These are phyloP conservation scores for Helicoverpa zea DNA, from an alignment of 1,140 invertebrate species.

Conservation along the genomic window DNA sequence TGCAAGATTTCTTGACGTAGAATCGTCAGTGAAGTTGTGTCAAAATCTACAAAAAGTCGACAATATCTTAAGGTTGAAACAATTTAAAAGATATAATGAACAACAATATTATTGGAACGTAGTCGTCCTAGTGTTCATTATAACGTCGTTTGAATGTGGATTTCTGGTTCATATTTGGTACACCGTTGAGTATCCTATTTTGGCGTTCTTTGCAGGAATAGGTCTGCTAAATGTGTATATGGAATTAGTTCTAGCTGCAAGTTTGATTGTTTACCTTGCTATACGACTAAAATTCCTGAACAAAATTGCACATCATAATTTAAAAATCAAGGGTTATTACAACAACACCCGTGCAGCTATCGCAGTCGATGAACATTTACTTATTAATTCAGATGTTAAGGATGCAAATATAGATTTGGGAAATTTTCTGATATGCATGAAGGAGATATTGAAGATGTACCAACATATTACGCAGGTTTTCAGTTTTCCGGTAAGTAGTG, in stretches of 20 bases:
- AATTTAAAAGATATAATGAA: conserved; percentile 6
- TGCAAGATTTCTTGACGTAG: neutral
- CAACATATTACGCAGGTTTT: conserved; percentile 23
- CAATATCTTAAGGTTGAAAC: neutral
- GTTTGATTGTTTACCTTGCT: conserved; percentile 27
- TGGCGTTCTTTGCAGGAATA: conserved; percentile 20
- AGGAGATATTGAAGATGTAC: conserved; percentile 15
- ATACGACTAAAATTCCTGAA: conserved; percentile 33
- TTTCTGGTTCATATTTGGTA: neutral
- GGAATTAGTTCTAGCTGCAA: conserved; percentile 32
- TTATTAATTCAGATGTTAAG: neutral
- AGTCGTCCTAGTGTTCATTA: conserved; percentile 9
- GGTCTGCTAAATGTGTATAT: conserved; percentile 40
- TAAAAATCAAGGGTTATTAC: neutral
- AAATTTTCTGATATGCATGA: conserved; percentile 1
- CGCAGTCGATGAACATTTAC: neutral
- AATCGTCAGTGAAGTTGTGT: conserved; percentile 13
- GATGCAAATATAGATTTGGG: conserved; percentile 5
- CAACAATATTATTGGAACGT: conserved; percentile 22
- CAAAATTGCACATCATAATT: conserved; percentile 20
- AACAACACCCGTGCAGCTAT: neutral
- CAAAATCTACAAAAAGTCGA: conserved; percentile 42
- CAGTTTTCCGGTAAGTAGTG: conserved; percentile 24
- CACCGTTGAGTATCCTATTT: conserved; percentile 31
- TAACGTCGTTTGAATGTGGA: conserved; percentile 13